Conservation (phyloP, 2,113 vertebrate genomes). For the Xiphophorus couchianus region DNA sequence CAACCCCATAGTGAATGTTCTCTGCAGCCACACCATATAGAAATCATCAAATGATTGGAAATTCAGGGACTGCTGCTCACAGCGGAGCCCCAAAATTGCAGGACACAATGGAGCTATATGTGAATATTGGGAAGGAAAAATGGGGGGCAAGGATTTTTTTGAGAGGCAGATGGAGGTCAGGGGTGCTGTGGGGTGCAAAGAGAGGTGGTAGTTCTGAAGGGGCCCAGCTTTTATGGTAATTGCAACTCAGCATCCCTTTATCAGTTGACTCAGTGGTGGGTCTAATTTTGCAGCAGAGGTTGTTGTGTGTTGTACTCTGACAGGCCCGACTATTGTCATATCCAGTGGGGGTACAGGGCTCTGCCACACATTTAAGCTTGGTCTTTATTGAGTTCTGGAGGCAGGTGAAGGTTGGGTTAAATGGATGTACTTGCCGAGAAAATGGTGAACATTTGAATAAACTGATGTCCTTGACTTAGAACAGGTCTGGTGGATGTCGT, state of each 20-base stretch:
- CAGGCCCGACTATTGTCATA: conserved; percentile 51
- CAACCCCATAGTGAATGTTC: conserved; percentile 27
- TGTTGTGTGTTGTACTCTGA: conserved; percentile 51
- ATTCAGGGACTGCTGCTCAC: conserved; percentile 42
- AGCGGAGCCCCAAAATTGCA: conserved; percentile 43
- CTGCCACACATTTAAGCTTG: conserved; percentile 29
- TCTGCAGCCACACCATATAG: conserved; percentile 38
- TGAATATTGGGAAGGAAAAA: conserved; percentile 32
- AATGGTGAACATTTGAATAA: conserved; percentile 20
- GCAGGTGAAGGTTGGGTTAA: conserved; percentile 42
- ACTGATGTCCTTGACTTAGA: conserved; percentile 17
- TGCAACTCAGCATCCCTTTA: conserved; percentile 70
- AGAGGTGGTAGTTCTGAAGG: conserved; percentile 23
- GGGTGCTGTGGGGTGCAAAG: conserved; percentile 31
- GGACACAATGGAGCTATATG: conserved; percentile 49
- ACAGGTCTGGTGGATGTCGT: conserved; percentile 19
- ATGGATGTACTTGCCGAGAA: conserved; percentile 26
- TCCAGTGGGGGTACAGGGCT: conserved; percentile 34
- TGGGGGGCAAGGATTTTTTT: conserved; percentile 38
- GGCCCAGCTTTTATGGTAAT: conserved; percentile 73
- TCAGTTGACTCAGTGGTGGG: conserved; percentile 62
- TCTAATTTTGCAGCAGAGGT: conserved; percentile 66
- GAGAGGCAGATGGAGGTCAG: conserved; percentile 33
- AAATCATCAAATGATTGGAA: conserved; percentile 70
- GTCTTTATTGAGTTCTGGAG: conserved; percentile 48